Percentiles rank a stretch among this genome's conserved stretches.
Evolutionary conservation across 2,113 vertebrate genomes (phyloP).

Genomic region (Sclerurus mexicanus): DNA sequence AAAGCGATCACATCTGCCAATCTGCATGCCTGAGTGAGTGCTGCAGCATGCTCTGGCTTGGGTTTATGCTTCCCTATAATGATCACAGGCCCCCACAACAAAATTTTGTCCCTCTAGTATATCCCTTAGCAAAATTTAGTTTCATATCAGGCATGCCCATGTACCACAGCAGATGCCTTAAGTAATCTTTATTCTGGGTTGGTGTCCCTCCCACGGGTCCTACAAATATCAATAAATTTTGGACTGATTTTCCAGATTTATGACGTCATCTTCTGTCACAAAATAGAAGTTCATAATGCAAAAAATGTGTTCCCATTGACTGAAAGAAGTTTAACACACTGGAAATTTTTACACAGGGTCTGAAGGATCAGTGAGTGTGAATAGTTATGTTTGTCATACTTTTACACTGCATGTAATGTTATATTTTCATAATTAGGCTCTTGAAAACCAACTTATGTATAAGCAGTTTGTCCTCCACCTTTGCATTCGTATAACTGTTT

Average conservation of each 20-base stretch:
- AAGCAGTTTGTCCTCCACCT: not conserved
- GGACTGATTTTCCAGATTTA: not conserved
- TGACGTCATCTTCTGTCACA: slow-evolving; percentile 1
- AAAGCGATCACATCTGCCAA: slow-evolving; percentile 27
- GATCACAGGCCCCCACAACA: not conserved
- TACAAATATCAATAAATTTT: not conserved
- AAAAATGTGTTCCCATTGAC: slow-evolving; percentile 10
- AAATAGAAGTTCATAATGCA: not conserved
- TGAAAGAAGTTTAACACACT: not conserved
- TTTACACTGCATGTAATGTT: not conserved
- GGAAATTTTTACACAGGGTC: not conserved
- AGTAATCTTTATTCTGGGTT: not conserved
- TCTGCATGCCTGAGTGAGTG: not conserved
- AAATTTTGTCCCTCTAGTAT: not conserved
- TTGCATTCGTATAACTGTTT: not conserved
- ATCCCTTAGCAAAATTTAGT: not conserved
- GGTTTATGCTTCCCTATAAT: slow-evolving; percentile 17
- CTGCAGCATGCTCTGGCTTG: not conserved
- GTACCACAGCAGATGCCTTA: not conserved
- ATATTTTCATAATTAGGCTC: not conserved
- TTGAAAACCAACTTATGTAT: not conserved
- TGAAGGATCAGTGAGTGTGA: not conserved
- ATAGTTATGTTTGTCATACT: not conserved
- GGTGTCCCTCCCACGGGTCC: not conserved
- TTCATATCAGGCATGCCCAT: not conserved